Evolutionary conservation across 2,888 invertebrate species (phyloP).

Genomic region (Drosophila merina): DNA sequence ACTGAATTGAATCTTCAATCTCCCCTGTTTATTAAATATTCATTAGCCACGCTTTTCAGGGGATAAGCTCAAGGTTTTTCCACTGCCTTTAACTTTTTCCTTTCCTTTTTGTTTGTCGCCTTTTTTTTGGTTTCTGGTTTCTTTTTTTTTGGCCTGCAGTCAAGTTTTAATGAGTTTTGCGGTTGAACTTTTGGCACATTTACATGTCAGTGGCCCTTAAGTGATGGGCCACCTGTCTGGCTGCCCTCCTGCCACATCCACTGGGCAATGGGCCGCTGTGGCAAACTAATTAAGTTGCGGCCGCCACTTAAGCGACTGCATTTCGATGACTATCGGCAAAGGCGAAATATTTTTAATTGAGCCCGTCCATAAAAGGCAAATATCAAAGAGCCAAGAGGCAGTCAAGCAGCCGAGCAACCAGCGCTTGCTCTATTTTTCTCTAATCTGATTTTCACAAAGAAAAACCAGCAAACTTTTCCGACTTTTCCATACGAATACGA

Average conservation of each 20-base stretch:
- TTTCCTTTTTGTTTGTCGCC: slow-evolving; percentile 12
- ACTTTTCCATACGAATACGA: slow-evolving; percentile 24
- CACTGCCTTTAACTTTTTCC: slow-evolving; percentile 7
- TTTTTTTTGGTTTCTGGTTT: neutral
- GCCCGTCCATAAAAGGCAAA: slow-evolving; percentile 58
- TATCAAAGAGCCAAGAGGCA: slow-evolving; percentile 56
- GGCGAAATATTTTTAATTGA: slow-evolving; percentile 73
- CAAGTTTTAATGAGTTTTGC: slow-evolving; percentile 72
- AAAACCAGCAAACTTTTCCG: slow-evolving; percentile 34
- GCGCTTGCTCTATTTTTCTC: slow-evolving; percentile 44
- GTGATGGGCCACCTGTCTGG: slow-evolving; percentile 72
- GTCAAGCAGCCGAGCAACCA: slow-evolving; percentile 15
- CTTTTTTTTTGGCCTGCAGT: slow-evolving; percentile 51
- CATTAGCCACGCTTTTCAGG: slow-evolving; percentile 69
- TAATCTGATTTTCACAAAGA: slow-evolving; percentile 70
- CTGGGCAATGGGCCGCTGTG: slow-evolving; percentile 17
- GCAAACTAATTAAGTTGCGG: slow-evolving; percentile 70
- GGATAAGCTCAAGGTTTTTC: slow-evolving; percentile 22
- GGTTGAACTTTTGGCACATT: slow-evolving; percentile 80
- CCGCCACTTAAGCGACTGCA: slow-evolving; percentile 44
- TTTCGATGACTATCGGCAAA: slow-evolving; percentile 58
- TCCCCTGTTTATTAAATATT: slow-evolving; percentile 80
- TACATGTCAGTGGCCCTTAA: slow-evolving; percentile 79
- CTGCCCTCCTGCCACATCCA: neutral
- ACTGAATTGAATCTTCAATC: slow-evolving; percentile 73